Conservation (phyloP, 2,888 invertebrate genomes). For the Diplazon laetatorius region DNA sequence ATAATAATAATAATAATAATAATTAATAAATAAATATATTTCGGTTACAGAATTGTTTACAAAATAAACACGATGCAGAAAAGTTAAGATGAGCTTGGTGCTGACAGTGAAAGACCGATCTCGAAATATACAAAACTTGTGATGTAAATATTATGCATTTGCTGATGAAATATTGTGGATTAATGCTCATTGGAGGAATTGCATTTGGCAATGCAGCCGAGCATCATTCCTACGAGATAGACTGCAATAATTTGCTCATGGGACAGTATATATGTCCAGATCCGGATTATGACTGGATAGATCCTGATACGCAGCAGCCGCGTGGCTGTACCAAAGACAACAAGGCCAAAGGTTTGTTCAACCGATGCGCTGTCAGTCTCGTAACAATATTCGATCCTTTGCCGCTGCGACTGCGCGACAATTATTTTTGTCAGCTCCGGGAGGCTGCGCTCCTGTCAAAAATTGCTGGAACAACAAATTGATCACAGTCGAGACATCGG, state of each 20-base stretch:
- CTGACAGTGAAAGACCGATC: not conserved
- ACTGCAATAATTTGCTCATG: conserved; percentile 89
- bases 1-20: too few species aligned
- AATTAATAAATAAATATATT: too few species aligned
- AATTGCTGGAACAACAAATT: too few species aligned
- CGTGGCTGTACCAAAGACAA: conserved; percentile 91
- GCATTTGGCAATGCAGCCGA: conserved; percentile 70
- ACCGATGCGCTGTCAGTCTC: too few species aligned
- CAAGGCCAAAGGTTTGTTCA: conserved; percentile 89
- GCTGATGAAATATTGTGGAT: conserved; percentile 50
- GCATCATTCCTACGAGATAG: conserved; percentile 81
- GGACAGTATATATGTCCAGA: conserved; percentile 94
- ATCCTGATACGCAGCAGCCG: conserved; percentile 94
- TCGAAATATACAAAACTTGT: conserved; percentile 23
- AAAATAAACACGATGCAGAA: too few species aligned
- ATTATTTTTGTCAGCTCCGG: too few species aligned
- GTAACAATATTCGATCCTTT: too few species aligned
- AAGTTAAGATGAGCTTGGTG: not conserved
- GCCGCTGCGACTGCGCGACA: too few species aligned
- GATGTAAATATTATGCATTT: conserved; percentile 39
- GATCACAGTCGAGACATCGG: too few species aligned
- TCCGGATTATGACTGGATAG: conserved; percentile 89
- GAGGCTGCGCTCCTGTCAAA: too few species aligned
- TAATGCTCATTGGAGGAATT: conserved; percentile 67
- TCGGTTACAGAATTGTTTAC: too few species aligned